Evolutionary conservation across 2,888 invertebrate genomes (phyloP).

Genomic region (Pterobdella sp.): DNA sequence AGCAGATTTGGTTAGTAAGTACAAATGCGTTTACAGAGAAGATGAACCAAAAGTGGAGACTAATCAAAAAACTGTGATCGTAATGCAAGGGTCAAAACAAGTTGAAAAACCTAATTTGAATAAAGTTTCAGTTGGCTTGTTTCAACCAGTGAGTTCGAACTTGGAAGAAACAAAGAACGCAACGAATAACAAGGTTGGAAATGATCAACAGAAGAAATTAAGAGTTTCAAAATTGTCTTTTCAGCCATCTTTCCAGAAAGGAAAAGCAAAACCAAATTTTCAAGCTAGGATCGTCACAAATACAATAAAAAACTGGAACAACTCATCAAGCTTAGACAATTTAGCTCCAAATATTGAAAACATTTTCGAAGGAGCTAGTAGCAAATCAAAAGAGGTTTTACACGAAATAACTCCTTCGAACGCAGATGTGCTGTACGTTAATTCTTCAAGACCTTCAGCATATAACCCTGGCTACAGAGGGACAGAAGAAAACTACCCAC

Average conservation of each 20-base stretch:
- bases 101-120: background rate
- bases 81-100: background rate
- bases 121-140: background rate
- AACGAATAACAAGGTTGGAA: background rate
- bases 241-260: slow-evolving; percentile 1
- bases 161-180: background rate
- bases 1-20: background rate
- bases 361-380: background rate
- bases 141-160: background rate
- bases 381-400: too few species aligned
- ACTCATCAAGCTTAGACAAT: background rate
- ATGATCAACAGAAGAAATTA: too few species aligned
- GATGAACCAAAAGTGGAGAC: background rate
- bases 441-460: slow-evolving; percentile 12
- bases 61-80: background rate
- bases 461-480: slow-evolving; percentile 24
- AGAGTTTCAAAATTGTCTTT: background rate
- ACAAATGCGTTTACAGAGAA: background rate
- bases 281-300: background rate
- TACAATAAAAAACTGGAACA: background rate
- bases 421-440: too few species aligned
- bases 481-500: background rate
- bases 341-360: background rate
- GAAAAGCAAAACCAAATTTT: background rate
- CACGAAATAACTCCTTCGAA: too few species aligned